Conservation (phyloP, 1,140 invertebrate species). For the Drosophila saltans region DNA sequence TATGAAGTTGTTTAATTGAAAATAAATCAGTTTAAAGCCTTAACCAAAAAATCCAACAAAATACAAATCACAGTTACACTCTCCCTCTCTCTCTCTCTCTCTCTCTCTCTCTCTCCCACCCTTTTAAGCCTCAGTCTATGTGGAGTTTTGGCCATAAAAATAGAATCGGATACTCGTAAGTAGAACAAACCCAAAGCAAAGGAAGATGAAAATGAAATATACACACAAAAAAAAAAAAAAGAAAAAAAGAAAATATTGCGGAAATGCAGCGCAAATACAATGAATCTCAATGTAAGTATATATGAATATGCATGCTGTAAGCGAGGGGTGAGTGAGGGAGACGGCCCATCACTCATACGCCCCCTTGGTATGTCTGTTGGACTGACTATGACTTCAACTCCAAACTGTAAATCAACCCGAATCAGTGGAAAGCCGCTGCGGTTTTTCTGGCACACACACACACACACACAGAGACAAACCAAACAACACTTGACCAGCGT, state of each 20-base stretch:
- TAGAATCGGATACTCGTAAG: conserved; percentile 59
- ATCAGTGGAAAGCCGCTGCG: conserved; percentile 58
- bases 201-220: conserved; percentile 56
- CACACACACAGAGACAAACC: conserved; percentile 34
- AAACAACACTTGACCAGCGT: conserved; percentile 69
- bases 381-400: conserved; percentile 57
- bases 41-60: conserved; percentile 45
- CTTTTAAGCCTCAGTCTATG: background rate
- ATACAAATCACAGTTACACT: conserved; percentile 16
- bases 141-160: conserved; percentile 48
- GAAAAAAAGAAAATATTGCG: conserved; percentile 59
- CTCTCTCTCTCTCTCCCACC: background rate
- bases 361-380: conserved; percentile 15
- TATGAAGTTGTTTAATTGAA: conserved; percentile 81
- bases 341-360: conserved; percentile 70
- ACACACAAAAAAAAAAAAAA: background rate
- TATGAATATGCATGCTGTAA: conserved; percentile 66
- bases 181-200: conserved; percentile 58
- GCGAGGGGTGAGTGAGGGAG: background rate
- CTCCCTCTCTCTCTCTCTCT: background rate
- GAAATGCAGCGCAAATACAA: conserved; percentile 77
- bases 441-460: conserved; percentile 70
- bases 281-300: conserved; percentile 70
- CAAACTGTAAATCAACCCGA: conserved; percentile 33
- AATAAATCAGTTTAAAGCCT: conserved; percentile 79